Percentiles rank a stretch among this genome's conserved stretches.
Evolutionary conservation across 2,888 invertebrate species (phyloP).

Genomic region (Xanthia icteritia): DNA sequence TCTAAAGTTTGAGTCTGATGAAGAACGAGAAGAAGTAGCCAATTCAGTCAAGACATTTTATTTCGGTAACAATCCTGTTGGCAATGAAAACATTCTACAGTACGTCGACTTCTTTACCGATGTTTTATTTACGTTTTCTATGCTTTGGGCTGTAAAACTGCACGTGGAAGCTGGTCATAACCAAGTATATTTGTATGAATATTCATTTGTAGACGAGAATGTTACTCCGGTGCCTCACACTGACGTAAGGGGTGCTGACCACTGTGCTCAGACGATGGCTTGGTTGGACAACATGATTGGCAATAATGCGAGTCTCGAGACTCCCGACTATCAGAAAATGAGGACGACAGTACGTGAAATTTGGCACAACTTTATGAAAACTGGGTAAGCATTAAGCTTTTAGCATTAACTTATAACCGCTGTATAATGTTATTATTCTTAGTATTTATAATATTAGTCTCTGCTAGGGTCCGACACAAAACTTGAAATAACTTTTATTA

Average conservation of each 20-base stretch:
- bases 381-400: not conserved
- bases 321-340: slow-evolving; percentile 32
- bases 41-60: slow-evolving; percentile 72
- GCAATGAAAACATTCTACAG: slow-evolving; percentile 65
- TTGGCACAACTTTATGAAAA: slow-evolving; percentile 45
- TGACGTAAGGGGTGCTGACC: slow-evolving; percentile 67
- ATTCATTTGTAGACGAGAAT: slow-evolving; percentile 72
- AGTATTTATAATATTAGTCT: not conserved
- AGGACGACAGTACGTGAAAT: slow-evolving; percentile 37
- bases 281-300: slow-evolving; percentile 50
- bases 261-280: slow-evolving; percentile 71
- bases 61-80: slow-evolving; percentile 72
- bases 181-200: slow-evolving; percentile 77
- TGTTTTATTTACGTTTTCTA: slow-evolving; percentile 71
- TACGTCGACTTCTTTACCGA: slow-evolving; percentile 80
- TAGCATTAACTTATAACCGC: not conserved
- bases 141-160: slow-evolving; percentile 68
- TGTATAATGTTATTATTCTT: not conserved
- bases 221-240: slow-evolving; percentile 66
- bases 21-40: slow-evolving; percentile 70
- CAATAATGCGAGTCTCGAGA: slow-evolving; percentile 16
- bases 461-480: not conserved
- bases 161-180: slow-evolving; percentile 73
- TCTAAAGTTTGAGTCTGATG: slow-evolving; percentile 71
- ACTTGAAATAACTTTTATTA: not conserved